phyloP scores from a whole-genome alignment of 2,888 invertebrate genomes.

The Dynastes tityus region DNA sequence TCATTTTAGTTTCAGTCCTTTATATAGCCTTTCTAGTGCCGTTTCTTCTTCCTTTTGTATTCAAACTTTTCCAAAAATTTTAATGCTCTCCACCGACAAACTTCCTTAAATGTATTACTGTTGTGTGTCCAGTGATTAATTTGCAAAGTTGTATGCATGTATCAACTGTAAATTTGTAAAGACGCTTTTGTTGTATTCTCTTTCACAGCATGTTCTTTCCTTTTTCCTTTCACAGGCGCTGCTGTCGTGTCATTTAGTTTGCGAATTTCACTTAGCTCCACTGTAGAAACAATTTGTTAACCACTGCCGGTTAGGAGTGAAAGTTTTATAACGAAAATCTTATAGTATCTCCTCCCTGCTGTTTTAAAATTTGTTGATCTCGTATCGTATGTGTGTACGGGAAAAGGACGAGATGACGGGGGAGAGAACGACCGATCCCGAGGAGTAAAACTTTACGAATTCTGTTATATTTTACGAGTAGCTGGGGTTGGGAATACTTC shows the following conservation, averaged over 20 bases:
- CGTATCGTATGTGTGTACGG: conserved; percentile 17
- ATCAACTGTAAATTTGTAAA: conserved; percentile 46
- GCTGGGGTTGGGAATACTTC: conserved; percentile 31
- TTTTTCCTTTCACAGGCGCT: neutral
- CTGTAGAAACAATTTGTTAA: conserved; percentile 42
- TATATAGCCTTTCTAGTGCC: conserved; percentile 20
- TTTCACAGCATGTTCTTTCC: neutral
- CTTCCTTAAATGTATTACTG: conserved; percentile 48
- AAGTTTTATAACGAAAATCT: conserved; percentile 46
- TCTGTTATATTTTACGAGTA: conserved; percentile 45
- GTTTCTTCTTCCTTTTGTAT: conserved; percentile 29
- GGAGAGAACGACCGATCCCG: conserved; percentile 16
- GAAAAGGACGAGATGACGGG: conserved; percentile 19
- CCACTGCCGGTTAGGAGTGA: conserved; percentile 34
- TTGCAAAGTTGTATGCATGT: conserved; percentile 50
- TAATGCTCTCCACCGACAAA: conserved; percentile 44
- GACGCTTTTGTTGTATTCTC: conserved; percentile 30
- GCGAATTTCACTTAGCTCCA: conserved; percentile 34
- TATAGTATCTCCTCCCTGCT: conserved; percentile 19
- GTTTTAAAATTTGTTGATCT: conserved; percentile 42
- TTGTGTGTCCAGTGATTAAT: conserved; percentile 52
- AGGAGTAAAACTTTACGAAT: conserved; percentile 39
- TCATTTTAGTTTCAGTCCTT: conserved; percentile 10
- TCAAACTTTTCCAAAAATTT: conserved; percentile 39
- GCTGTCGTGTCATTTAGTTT: conserved; percentile 3